Evolutionary conservation across 2,113 vertebrate genomes (phyloP).

Genomic region (Dunckerocampus dactyliophorus): DNA sequence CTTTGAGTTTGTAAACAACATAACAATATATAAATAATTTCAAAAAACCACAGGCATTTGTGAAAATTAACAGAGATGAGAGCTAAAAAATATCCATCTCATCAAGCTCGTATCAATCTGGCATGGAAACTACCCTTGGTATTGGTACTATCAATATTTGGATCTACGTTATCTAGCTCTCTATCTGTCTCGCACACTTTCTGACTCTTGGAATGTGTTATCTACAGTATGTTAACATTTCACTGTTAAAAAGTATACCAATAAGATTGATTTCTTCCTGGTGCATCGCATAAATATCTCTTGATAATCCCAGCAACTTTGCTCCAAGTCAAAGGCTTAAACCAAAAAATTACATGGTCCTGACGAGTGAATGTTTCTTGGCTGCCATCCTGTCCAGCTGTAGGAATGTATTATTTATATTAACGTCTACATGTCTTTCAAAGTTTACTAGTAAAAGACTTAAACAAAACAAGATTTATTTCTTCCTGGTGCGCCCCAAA

Average conservation of each 20-base stretch:
- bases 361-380: not conserved
- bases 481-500: not conserved
- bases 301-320: conserved; percentile 6
- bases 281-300: conserved; percentile 5
- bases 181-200: not conserved
- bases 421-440: not conserved
- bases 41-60: no score
- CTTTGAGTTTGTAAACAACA: no score
- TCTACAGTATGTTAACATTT: not conserved
- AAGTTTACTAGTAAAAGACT: not conserved
- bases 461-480: not conserved
- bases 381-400: not conserved
- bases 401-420: conserved; percentile 2
- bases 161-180: not conserved
- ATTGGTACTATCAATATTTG: no score
- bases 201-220: not conserved
- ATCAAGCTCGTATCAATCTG: no score
- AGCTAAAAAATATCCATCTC: no score
- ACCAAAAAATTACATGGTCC: not conserved
- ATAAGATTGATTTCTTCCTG: not conserved
- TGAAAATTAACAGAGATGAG: no score
- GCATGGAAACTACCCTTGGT: no score
- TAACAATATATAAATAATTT: no score
- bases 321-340: not conserved
- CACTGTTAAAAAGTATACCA: not conserved